Evolutionary conservation across 2,797 vertebrate genomes (phyloP).

Genomic region (Tenualosa ilisha): DNA sequence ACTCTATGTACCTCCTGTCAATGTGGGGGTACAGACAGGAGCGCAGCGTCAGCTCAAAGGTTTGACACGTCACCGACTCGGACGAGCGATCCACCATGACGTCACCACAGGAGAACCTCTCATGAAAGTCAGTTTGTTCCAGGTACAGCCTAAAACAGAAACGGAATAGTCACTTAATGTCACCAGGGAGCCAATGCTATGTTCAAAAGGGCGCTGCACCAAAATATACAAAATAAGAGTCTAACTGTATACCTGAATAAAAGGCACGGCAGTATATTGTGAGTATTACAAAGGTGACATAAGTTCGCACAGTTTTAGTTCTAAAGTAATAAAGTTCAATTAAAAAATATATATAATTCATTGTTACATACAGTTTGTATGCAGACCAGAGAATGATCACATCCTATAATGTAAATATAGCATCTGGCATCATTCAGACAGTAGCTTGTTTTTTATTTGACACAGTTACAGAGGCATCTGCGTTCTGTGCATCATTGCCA

Average conservation of each 20-base stretch:
- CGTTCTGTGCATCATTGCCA: background rate
- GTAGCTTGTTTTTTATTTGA: background rate
- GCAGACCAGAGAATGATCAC: too few relatives aligned
- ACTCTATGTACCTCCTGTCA: constrained; percentile 88
- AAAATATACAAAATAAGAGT: too few relatives aligned
- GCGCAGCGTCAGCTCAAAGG: constrained; percentile 91
- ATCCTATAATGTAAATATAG: too few relatives aligned
- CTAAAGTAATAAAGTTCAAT: too few relatives aligned
- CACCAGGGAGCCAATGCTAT: background rate
- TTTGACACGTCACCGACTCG: constrained; percentile 96
- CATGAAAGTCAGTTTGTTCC: constrained; percentile 93
- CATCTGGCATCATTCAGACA: background rate
- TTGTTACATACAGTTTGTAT: too few relatives aligned
- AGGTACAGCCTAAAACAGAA: constrained; percentile 82
- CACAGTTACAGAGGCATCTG: background rate
- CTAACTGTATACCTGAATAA: too few relatives aligned
- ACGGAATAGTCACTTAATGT: background rate
- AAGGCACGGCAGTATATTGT: too few relatives aligned
- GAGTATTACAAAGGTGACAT: too few relatives aligned
- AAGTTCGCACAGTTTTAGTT: too few relatives aligned
- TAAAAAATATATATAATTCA: too few relatives aligned
- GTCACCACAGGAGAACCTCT: constrained; percentile 87
- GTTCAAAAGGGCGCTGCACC: too few relatives aligned
- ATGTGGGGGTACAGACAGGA: constrained; percentile 98
- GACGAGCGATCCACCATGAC: constrained; percentile 92